phyloP scores from a whole-genome alignment of 2,113 vertebrate species.

The Pontoporia blainvillei region DNA sequence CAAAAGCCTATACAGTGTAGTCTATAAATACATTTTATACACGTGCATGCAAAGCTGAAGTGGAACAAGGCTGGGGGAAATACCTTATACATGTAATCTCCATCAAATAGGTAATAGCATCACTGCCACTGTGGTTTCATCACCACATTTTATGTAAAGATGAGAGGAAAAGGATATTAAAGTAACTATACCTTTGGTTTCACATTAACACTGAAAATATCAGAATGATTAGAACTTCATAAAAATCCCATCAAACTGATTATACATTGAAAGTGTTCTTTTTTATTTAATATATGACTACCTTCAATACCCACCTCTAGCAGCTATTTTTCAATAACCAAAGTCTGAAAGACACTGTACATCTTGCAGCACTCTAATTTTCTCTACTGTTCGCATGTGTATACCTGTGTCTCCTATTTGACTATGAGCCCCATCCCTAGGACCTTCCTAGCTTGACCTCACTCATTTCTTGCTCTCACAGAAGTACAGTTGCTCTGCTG shows the following conservation, averaged over 20 bases:
- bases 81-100: neutral
- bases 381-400: neutral
- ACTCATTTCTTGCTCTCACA: neutral
- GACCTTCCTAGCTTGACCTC: neutral
- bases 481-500: neutral
- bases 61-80: neutral
- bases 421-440: neutral
- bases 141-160: neutral
- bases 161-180: neutral
- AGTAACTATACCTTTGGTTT: neutral
- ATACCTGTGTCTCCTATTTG: neutral
- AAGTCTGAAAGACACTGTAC: neutral
- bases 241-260: neutral
- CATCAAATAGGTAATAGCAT: neutral
- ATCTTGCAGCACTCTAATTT: neutral
- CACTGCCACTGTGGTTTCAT: neutral
- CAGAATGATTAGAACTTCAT: neutral
- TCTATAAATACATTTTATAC: slow-evolving; percentile 39
- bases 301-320: neutral
- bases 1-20: neutral
- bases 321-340: neutral
- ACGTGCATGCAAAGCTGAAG: neutral
- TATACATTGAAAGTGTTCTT: neutral
- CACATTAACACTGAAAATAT: neutral
- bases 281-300: neutral